A percentile compares a stretch with the other conserved stretches of the same genome.
phyloP scores from a whole-genome alignment of 1,140 invertebrate species.

The Drosophila bocqueti region DNA sequence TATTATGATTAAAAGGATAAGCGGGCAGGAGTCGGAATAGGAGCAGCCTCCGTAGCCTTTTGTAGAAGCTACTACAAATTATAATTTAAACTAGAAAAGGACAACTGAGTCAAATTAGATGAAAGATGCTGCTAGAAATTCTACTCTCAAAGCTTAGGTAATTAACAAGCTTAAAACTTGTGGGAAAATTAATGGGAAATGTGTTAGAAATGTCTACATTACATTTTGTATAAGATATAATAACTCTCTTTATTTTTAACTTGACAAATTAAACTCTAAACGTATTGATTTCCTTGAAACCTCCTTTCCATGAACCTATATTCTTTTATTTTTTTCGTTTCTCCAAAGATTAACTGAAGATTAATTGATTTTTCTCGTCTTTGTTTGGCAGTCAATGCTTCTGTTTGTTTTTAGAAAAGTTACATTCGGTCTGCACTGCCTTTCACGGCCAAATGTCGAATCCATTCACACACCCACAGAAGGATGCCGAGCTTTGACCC shows the following conservation, averaged over 20 bases:
- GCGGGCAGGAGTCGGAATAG: constrained; percentile 14
- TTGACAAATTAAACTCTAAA: too few species aligned
- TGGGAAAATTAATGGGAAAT: too few species aligned
- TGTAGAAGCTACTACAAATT: not conserved
- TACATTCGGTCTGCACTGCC: constrained; percentile 54
- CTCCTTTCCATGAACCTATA: not conserved
- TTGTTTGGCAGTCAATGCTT: constrained; percentile 45
- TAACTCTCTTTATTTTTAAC: not conserved
- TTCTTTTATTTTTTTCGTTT: not conserved
- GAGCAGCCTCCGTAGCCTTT: constrained; percentile 36
- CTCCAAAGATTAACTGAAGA: constrained; percentile 69
- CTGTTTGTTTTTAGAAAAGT: constrained; percentile 73
- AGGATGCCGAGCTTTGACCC: constrained; percentile 49
- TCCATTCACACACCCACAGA: constrained; percentile 9
- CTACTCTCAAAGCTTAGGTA: too few species aligned
- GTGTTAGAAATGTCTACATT: not conserved
- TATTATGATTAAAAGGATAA: constrained; percentile 80
- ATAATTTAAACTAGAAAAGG: too few species aligned
- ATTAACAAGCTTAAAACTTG: too few species aligned
- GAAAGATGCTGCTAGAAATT: too few species aligned
- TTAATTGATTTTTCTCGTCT: constrained; percentile 78
- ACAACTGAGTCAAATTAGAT: too few species aligned
- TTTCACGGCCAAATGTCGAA: constrained; percentile 21
- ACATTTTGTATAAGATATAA: not conserved
- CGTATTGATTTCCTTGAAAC: not conserved